Percentiles rank a stretch among this genome's conserved stretches.
Conservation (phyloP, 1,140 invertebrate species). For the Zaprionus tsacasi region DNA sequence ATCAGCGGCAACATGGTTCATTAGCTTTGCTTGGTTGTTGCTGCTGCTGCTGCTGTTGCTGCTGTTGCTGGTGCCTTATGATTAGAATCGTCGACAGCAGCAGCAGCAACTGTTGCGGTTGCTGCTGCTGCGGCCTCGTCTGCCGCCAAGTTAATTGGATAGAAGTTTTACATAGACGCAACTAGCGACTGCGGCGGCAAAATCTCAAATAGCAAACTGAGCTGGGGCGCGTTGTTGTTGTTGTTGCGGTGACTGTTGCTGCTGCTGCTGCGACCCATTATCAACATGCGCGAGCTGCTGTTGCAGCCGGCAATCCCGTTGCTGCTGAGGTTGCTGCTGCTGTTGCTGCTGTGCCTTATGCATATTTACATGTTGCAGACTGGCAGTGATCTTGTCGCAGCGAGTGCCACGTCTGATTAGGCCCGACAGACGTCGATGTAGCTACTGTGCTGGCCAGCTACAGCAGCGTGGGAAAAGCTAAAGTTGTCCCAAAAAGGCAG, state of each 20-base stretch:
- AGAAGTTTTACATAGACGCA: conserved; percentile 77
- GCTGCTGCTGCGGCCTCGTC: conserved; percentile 26
- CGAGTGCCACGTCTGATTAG: conserved; percentile 73
- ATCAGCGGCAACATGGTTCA: conserved; percentile 81
- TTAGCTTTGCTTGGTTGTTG: conserved; percentile 75
- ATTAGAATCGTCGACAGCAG: neutral
- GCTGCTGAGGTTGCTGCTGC: conserved; percentile 7
- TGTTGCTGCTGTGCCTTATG: conserved; percentile 50
- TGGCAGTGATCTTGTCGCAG: conserved; percentile 76
- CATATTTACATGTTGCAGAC: conserved; percentile 65
- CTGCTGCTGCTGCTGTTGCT: conserved; percentile 48
- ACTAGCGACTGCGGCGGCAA: conserved; percentile 51
- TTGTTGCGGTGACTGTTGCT: conserved; percentile 26
- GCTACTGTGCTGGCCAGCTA: conserved; percentile 53
- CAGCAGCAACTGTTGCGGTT: conserved; percentile 24
- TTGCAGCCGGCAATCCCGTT: conserved; percentile 58
- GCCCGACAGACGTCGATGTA: conserved; percentile 52
- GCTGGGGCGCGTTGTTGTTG: conserved; percentile 22
- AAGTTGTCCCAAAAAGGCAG: neutral
- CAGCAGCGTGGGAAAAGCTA: conserved; percentile 46
- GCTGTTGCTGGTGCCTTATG: conserved; percentile 14
- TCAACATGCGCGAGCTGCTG: conserved; percentile 53
- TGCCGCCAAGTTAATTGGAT: conserved; percentile 75
- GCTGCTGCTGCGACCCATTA: conserved; percentile 41
- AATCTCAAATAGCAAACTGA: conserved; percentile 46